These are phyloP conservation scores for Ciona savignyi DNA, from an alignment of 23 tunicate species.

Conservation along the genomic window DNA sequence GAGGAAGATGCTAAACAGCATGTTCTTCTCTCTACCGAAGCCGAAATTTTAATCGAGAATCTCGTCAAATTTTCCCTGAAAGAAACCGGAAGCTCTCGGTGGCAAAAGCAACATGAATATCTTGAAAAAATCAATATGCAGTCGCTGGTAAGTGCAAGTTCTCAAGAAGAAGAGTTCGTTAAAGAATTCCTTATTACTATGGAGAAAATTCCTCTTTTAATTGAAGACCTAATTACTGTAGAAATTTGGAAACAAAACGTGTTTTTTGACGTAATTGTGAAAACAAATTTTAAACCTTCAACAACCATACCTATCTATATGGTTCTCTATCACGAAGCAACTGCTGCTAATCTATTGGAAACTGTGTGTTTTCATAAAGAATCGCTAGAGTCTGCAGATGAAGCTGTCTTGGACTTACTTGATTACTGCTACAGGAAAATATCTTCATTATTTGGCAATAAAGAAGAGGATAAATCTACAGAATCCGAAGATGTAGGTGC, in stretches of 20 bases:
- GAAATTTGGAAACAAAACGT: constrained; percentile 84
- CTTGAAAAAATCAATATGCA: constrained; percentile 87
- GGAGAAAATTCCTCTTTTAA: constrained; percentile 28
- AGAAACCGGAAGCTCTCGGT: no score
- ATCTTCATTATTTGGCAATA: constrained; percentile 11
- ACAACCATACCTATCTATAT: constrained; percentile 84
- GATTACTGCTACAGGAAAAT: constrained; percentile 93
- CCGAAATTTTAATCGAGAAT: constrained; percentile 69
- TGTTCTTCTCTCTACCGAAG: constrained; percentile 51
- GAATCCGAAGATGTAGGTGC: no score
- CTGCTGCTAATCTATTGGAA: constrained; percentile 70
- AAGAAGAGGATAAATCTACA: no score
- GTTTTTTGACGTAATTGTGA: constrained; percentile 32
- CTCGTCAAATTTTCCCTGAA: no score
- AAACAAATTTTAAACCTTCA: constrained; percentile 72
- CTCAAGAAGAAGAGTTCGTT: constrained; percentile 69
- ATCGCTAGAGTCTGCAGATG: constrained; percentile 68
- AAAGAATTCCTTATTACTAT: constrained; percentile 61
- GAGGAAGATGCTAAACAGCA: constrained; percentile 19
- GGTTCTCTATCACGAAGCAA: constrained; percentile 87
- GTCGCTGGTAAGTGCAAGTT: constrained; percentile 72
- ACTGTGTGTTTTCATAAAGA: constrained; percentile 80
- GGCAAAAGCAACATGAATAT: constrained; percentile 95
- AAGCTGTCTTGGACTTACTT: constrained; percentile 61
- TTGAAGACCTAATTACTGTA: constrained; percentile 52